Conservation (phyloP, 2,888 invertebrate genomes). For the Eubasilissa splendida region DNA sequence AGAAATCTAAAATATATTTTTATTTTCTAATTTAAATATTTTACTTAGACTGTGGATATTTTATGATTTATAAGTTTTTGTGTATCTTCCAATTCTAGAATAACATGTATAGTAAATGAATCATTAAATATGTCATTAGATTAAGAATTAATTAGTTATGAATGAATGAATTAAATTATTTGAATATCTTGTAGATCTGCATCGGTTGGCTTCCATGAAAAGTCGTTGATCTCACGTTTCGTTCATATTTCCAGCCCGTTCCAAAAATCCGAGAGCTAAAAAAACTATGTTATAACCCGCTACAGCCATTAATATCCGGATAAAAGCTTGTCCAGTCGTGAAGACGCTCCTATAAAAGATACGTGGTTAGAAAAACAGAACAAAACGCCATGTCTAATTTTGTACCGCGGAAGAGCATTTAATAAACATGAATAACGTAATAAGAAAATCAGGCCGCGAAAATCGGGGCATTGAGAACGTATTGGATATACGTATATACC, state of each 20-base stretch:
- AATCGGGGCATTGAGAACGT: neutral
- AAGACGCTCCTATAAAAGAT: conserved; percentile 3
- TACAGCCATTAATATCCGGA: neutral
- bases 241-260: neutral
- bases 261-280: neutral
- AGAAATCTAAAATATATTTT: too few relatives aligned
- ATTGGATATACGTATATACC: too few relatives aligned
- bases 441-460: neutral
- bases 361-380: conserved; percentile 2
- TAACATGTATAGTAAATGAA: too few relatives aligned
- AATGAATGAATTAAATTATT: too few relatives aligned
- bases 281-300: neutral
- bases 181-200: too few relatives aligned
- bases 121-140: too few relatives aligned
- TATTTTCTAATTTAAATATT: too few relatives aligned
- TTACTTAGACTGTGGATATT: too few relatives aligned
- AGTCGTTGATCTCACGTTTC: neutral
- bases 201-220: neutral
- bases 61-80: too few relatives aligned
- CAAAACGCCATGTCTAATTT: neutral
- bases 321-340: neutral
- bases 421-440: conserved; percentile 1
- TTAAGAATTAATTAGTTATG: too few relatives aligned
- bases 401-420: neutral
- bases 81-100: too few relatives aligned